phyloP scores from a whole-genome alignment of 2,888 invertebrate species.

The Ochropleura plecta region DNA sequence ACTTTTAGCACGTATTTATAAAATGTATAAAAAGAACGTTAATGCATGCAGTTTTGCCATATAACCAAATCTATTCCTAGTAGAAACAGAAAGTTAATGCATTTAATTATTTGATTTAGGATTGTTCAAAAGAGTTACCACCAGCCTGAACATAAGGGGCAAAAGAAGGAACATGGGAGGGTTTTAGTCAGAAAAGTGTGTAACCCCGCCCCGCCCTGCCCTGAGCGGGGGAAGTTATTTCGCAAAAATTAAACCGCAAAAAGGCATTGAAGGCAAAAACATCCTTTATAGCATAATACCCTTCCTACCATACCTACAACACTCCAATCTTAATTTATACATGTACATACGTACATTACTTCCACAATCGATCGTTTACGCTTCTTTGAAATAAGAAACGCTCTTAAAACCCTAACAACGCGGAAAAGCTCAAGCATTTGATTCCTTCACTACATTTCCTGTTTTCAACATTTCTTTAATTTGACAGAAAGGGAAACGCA shows the following conservation, averaged over 20 bases:
- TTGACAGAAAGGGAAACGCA: slow-evolving; percentile 52
- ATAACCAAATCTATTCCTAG: background rate
- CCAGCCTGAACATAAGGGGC: too few species aligned
- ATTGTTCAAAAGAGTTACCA: too few species aligned
- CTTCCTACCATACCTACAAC: background rate
- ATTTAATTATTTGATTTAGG: too few species aligned
- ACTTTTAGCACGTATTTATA: too few species aligned
- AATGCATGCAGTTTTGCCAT: too few species aligned
- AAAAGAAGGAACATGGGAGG: too few species aligned
- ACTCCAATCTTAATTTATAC: background rate
- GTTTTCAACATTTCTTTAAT: slow-evolving; percentile 58
- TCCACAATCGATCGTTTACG: background rate
- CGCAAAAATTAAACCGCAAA: too few species aligned
- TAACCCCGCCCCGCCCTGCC: too few species aligned
- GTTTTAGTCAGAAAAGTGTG: too few species aligned
- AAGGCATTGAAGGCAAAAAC: background rate
- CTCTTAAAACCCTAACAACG: slow-evolving; percentile 31
- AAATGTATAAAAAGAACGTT: too few species aligned
- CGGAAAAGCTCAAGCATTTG: slow-evolving; percentile 43
- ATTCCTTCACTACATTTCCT: slow-evolving; percentile 60
- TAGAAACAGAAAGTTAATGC: background rate
- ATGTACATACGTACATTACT: background rate
- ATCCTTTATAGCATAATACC: too few species aligned
- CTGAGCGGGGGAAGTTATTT: too few species aligned
- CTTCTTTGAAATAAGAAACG: slow-evolving; percentile 32